Evolutionary conservation across 23 tunicate genomes (phyloP), one percentile per base, ranked within the genome.

Genomic region (Halocynthia roretzi): DNA sequence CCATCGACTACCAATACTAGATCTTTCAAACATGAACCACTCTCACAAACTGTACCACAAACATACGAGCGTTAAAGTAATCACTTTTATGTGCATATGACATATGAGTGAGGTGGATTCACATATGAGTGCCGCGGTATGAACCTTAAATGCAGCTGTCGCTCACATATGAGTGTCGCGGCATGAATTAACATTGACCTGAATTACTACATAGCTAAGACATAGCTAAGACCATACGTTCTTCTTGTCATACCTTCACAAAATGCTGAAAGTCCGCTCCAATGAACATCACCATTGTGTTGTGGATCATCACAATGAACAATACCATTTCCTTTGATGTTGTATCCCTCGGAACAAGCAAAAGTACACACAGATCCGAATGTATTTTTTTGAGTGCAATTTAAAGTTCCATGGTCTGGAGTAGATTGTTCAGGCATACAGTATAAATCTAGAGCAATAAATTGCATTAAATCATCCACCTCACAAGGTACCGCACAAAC

Each of bases 341-440:
- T 54, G 56, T 74, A 74, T 8, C 78, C 78, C 8, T 74, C 60
- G 31, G n/a, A 22, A 54, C 78, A 74, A 8, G 10, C 2, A 18
- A 74, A 52, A 50, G 60, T 53, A 54, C 78, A 74, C 63, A 20
- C 60, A 8, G 78, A 74, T 8, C 78, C 78, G 20, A 12, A 53
- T 44, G 63, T 14, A 54, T 74, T 74, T 5, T 54, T 54, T 8
- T 4, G 6, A 8, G 78, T 53, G 21, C 78, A 74, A 15, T 20
- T 10, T 50, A 56, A 8, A 8, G 19, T 74, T 15, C 78, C 78
- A 18, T 50, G 56, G 1, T 52, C 62, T 17, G 78, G 78, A 54
- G 78, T 15, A 8, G 21, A 10, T 20, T 18, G 22, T 5, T 8
- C 62, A 8, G 78, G 78, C 2, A 50, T 44, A 48, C 78, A 74